phyloP scores from a whole-genome alignment of 2,888 invertebrate species.

The Stratiomys singularior region DNA sequence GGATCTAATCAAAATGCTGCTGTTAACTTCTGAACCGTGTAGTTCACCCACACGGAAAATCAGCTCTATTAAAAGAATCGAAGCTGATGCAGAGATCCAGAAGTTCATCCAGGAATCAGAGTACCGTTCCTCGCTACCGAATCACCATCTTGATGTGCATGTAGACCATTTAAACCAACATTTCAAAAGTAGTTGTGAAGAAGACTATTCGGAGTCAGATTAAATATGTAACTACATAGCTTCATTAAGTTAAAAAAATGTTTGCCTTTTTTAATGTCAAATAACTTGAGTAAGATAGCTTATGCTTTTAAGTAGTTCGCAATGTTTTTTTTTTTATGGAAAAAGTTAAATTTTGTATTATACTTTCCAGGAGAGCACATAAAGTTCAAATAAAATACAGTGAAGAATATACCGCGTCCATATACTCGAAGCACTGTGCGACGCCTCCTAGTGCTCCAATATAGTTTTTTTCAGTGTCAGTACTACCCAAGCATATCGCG shows the following conservation, averaged over 20 bases:
- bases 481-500: too few species aligned
- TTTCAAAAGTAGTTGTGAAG: background rate
- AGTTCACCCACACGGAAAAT: background rate
- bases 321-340: background rate
- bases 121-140: too few species aligned
- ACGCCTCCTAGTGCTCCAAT: too few species aligned
- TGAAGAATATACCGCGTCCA: too few species aligned
- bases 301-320: background rate
- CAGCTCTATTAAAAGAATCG: background rate
- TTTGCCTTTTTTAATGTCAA: too few species aligned
- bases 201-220: too few species aligned
- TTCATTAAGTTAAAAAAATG: too few species aligned
- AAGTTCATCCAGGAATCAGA: background rate
- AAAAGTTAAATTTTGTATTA: background rate
- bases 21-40: background rate
- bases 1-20: background rate
- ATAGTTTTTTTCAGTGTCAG: too few species aligned
- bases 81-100: background rate
- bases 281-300: too few species aligned
- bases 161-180: background rate
- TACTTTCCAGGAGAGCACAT: background rate
- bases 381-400: background rate
- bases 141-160: background rate
- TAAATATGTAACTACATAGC: too few species aligned
- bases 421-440: too few species aligned